phyloP scores from a whole-genome alignment of 2,113 vertebrate genomes.

The Rhinoderma darwinii region DNA sequence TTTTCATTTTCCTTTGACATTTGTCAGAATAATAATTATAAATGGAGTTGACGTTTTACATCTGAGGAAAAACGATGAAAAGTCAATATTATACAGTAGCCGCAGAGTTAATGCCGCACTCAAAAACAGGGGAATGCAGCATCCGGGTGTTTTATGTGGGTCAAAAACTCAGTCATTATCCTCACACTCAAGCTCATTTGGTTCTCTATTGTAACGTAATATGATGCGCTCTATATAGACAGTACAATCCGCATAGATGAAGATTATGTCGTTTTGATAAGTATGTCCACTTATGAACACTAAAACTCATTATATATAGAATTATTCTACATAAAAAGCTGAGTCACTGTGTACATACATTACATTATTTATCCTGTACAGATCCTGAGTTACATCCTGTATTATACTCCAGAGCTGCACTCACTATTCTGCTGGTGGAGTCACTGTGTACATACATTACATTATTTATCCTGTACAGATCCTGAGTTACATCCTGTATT shows the following conservation, averaged over 20 bases:
- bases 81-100: conserved; percentile 4
- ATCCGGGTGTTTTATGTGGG: background rate
- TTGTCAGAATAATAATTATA: conserved; percentile 40
- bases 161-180: background rate
- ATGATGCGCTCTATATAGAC: background rate
- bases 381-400: background rate
- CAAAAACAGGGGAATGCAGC: background rate
- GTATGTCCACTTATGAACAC: too few species aligned
- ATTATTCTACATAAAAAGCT: too few species aligned
- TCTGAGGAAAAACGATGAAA: conserved; percentile 17
- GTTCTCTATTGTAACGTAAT: background rate
- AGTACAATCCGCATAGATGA: background rate
- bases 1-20: conserved; percentile 32
- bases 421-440: conserved; percentile 9
- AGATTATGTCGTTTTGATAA: background rate
- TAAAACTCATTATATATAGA: too few species aligned
- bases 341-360: background rate
- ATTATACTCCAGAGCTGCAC: background rate
- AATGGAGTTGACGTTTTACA: conserved; percentile 21
- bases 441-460: too few species aligned
- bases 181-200: background rate
- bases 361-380: background rate
- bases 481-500: too few species aligned
- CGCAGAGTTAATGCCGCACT: background rate
- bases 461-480: too few species aligned